Conservation (phyloP, 2,888 invertebrate species). For the Folsomia candida region DNA sequence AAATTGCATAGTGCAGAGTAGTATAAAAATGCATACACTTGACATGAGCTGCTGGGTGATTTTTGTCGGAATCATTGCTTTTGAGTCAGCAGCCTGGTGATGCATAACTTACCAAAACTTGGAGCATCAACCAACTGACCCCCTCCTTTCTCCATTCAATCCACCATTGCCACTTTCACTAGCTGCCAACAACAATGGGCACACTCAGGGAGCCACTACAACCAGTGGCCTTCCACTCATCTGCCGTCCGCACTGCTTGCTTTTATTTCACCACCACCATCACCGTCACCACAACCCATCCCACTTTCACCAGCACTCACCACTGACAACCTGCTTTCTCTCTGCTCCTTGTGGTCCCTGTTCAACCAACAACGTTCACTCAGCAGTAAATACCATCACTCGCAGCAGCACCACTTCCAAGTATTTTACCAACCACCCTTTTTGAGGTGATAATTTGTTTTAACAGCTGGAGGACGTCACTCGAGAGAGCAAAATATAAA, state of each 20-base stretch:
- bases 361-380: neutral
- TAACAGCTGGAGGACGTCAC: neutral
- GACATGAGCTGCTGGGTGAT: too few relatives aligned
- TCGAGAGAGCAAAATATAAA: too few relatives aligned
- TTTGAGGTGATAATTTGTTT: neutral
- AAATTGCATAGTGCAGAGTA: too few relatives aligned
- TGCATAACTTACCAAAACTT: conserved; percentile 28
- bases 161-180: conserved; percentile 15
- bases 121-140: conserved; percentile 44
- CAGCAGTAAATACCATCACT: neutral
- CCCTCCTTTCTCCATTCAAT: conserved; percentile 48
- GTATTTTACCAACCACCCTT: neutral
- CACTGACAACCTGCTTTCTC: neutral
- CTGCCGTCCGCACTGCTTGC: neutral
- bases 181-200: too few relatives aligned
- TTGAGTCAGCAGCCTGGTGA: too few relatives aligned
- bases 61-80: too few relatives aligned
- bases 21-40: too few relatives aligned
- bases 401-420: too few relatives aligned
- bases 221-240: neutral
- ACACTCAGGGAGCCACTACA: neutral
- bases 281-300: neutral
- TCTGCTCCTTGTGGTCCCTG: neutral
- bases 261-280: neutral
- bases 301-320: neutral